These are phyloP conservation scores for Todiramphus chloris DNA, from an alignment of 2,113 vertebrate genomes.

Conservation along the genomic window DNA sequence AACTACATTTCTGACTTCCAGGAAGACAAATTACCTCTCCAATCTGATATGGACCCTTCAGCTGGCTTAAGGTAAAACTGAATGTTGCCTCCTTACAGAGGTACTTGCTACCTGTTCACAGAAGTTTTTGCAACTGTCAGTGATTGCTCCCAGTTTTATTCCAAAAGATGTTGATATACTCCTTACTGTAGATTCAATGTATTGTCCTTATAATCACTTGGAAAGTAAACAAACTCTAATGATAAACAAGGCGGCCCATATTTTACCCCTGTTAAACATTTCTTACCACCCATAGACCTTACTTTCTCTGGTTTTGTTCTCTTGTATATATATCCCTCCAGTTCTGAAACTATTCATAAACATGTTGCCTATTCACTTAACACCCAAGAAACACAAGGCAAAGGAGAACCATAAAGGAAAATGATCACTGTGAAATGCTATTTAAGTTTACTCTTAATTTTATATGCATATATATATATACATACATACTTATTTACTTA, in stretches of 20 bases:
- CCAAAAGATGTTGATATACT: background rate
- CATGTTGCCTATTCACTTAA: background rate
- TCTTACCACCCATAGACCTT: background rate
- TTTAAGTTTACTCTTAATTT: background rate
- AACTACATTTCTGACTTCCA: background rate
- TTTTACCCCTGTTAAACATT: background rate
- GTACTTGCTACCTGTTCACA: rapidly evolving
- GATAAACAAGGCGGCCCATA: background rate
- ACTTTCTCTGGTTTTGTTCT: background rate
- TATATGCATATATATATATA: background rate
- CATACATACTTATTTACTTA: background rate
- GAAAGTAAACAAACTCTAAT: background rate
- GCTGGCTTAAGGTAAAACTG: background rate
- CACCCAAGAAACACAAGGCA: background rate
- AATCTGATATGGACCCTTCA: background rate
- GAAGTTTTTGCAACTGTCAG: background rate
- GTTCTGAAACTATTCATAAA: background rate
- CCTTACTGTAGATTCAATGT: background rate
- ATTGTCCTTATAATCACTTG: background rate
- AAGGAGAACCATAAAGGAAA: background rate
- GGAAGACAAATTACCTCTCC: background rate
- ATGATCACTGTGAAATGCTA: background rate
- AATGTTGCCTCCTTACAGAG: background rate
- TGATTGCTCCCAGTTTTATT: background rate
- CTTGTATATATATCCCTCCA: background rate